phyloP scores from a whole-genome alignment of 2,888 invertebrate genomes.

The Athripsodes cinereus region DNA sequence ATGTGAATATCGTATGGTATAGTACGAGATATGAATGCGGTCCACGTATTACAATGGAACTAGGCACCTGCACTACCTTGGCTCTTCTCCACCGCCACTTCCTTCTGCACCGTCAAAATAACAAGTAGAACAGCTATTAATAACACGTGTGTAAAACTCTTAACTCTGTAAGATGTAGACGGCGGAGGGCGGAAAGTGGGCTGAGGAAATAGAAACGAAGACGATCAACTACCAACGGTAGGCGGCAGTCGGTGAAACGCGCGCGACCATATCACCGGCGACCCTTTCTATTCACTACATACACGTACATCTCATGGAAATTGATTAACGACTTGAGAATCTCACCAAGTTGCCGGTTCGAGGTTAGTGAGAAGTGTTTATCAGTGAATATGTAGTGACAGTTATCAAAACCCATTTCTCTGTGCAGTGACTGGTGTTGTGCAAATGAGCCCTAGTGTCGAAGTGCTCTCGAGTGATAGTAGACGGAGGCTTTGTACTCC shows the following conservation, averaged over 20 bases:
- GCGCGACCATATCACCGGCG: constrained; percentile 24
- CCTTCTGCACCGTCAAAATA: constrained; percentile 25
- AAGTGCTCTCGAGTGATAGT: constrained; percentile 3
- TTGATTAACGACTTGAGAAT: neutral
- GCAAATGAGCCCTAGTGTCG: constrained; percentile 16
- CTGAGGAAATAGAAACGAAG: constrained; percentile 6
- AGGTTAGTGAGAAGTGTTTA: neutral
- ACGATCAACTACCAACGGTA: constrained; percentile 4
- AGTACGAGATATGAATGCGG: neutral
- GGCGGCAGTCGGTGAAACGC: constrained; percentile 32
- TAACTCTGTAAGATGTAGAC: constrained; percentile 28
- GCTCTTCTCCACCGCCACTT: constrained; percentile 17
- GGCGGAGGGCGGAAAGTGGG: constrained; percentile 26
- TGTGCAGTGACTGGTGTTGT: constrained; percentile 3
- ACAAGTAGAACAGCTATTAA: constrained; percentile 28
- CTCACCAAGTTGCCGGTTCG: neutral
- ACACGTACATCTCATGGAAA: neutral
- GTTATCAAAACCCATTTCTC: neutral
- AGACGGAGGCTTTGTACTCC: constrained; percentile 14
- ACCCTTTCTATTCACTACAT: neutral
- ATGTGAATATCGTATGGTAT: too few relatives aligned
- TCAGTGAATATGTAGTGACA: constrained; percentile 2
- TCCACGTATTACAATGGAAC: constrained; percentile 7
- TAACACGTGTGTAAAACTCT: constrained; percentile 26
- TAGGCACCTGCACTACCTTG: constrained; percentile 20